phyloP scores from a whole-genome alignment of 2,113 vertebrate genomes.

The Bombycilla garrulus region DNA sequence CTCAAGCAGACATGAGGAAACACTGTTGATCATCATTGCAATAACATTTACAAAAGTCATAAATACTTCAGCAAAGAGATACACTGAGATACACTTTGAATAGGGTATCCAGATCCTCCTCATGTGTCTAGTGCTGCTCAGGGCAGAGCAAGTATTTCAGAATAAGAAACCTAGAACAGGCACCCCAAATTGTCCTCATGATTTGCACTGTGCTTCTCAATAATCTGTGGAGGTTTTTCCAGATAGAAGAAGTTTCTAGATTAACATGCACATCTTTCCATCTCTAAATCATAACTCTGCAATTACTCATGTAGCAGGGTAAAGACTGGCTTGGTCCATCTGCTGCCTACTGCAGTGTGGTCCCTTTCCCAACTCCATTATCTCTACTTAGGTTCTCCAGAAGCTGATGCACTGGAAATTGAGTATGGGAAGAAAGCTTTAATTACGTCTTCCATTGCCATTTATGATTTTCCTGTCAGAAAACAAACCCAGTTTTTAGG shows the following conservation, averaged over 20 bases:
- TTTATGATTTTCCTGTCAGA: background rate
- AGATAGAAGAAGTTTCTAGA: background rate
- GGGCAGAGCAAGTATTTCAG: background rate
- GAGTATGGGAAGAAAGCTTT: background rate
- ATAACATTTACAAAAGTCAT: background rate
- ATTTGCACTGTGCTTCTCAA: background rate
- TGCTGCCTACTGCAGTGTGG: background rate
- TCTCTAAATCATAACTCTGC: background rate
- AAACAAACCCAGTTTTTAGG: background rate
- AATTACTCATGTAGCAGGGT: background rate
- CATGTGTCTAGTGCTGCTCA: background rate
- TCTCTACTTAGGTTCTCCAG: background rate
- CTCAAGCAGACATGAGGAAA: rapidly evolving
- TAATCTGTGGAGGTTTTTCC: background rate
- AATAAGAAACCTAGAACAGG: background rate
- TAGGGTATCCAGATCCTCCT: background rate
- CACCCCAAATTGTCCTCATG: background rate
- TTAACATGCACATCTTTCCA: background rate
- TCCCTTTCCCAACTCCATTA: background rate
- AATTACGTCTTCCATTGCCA: background rate
- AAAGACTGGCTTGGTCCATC: background rate
- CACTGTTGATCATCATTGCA: background rate
- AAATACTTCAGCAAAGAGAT: background rate
- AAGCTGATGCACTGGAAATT: background rate
- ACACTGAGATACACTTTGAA: background rate